phyloP scores from a whole-genome alignment of 2,888 invertebrate genomes.

The Pollenia labialis region DNA sequence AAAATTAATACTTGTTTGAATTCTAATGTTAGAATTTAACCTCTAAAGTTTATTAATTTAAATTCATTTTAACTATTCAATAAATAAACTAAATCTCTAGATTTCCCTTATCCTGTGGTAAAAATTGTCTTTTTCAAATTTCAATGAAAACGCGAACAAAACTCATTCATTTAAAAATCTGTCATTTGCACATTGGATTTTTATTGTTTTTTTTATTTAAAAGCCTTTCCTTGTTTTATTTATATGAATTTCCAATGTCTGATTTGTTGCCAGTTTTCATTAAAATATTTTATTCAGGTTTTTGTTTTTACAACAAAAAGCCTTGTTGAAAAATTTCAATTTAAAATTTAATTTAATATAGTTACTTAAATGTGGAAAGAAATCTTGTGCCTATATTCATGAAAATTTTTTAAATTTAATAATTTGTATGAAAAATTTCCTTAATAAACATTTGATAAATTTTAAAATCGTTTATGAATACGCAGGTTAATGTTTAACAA shows the following conservation, averaged over 20 bases:
- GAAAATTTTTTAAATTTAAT: no score
- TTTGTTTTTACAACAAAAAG: constrained; percentile 1
- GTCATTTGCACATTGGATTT: constrained; percentile 25
- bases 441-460: no score
- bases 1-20: no score
- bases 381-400: no score
- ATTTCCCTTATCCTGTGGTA: constrained; percentile 15
- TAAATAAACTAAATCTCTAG: background rate
- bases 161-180: constrained; percentile 2
- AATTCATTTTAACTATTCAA: background rate
- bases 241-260: background rate
- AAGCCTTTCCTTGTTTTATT: constrained; percentile 43
- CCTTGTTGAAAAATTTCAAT: constrained; percentile 3
- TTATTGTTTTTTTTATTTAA: background rate
- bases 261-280: constrained; percentile 21
- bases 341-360: background rate
- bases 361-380: no score
- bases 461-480: no score
- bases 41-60: no score
- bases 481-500: no score
- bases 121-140: background rate
- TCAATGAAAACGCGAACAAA: background rate
- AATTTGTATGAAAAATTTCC: no score
- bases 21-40: no score
- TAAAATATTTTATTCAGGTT: background rate